Evolutionary conservation across 1,140 invertebrate species (phyloP), one percentile per base, ranked within the genome.

Genomic region (Cyrtorhinus lividipennis): DNA sequence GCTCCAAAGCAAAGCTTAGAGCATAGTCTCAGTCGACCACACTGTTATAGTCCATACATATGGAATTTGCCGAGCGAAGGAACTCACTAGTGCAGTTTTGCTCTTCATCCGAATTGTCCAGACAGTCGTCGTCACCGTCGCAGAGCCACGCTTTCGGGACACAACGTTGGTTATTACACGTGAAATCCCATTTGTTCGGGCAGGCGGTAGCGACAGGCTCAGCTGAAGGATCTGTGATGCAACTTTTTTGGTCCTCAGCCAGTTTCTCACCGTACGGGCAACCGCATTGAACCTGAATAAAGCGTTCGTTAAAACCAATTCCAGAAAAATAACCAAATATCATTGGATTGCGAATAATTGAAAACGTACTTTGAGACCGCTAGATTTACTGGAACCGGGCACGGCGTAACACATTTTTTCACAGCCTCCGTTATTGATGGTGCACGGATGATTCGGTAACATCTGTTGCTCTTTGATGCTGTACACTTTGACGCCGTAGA

Each of bases 81-180:
- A n/a, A n/a, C n/a, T n/a, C n/a, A n/a, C n/a, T n/a, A n/a, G n/a
- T n/a, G n/a, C n/a, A n/a, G n/a, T n/a, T n/a, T n/a, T n/a, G 84
- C 73, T 94, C 91, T 76, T 96, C 92, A 69, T 95, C 92, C 24
- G 88, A 92, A 70, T 86, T 86, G 71, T 97, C 95, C 66, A 90
- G 74, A 72, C 95, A 98, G 74, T 98, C 93, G 71, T 93, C 90
- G 71, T 94, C 90, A 0, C 91, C 92, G 73, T 98, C 95, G 71
- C 96, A 98, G n/a, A 95, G 91, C 73, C 98, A 98, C 64, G 92
- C 94, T 64, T 90, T 78, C 0, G 91, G 92, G 66, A 98, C 93
- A 72, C 95, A 99, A 70, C 95, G 95, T 2, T 93, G 93, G 74
- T 97, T 97, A 69, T 92, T 89, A 70, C 95, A 98, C 0, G 92